Evolutionary conservation across 2,113 vertebrate species (phyloP).

Genomic region (Macquaria ambigua): DNA sequence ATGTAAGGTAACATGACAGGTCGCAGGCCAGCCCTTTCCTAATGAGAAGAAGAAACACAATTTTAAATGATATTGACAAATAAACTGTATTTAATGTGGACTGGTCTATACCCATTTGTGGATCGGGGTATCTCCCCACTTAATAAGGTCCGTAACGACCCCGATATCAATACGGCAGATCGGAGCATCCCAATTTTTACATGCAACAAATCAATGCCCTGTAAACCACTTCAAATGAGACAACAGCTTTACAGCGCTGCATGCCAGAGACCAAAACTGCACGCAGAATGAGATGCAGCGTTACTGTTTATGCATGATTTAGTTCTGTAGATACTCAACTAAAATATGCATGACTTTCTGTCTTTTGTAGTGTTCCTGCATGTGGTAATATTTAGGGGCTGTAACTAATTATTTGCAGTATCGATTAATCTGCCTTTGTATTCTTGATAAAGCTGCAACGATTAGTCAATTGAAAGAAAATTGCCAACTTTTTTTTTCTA

Average conservation of each 20-base stretch:
- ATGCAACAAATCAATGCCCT: not conserved
- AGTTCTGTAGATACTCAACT: not conserved
- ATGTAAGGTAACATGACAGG: not conserved
- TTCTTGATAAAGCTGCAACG: not conserved
- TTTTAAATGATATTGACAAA: not conserved
- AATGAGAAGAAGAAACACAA: not conserved
- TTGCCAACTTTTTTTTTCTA: too few species aligned
- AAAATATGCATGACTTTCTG: too few species aligned
- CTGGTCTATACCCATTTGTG: not conserved
- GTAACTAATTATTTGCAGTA: not conserved
- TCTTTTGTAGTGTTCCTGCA: not conserved
- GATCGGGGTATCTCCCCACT: not conserved
- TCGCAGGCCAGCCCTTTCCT: not conserved
- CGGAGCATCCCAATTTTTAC: not conserved
- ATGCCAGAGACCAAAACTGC: not conserved
- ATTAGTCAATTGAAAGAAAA: too few species aligned
- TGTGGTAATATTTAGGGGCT: not conserved
- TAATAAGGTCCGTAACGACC: not conserved
- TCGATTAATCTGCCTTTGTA: not conserved
- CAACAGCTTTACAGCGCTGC: not conserved
- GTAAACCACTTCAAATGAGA: not conserved
- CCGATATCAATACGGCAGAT: not conserved
- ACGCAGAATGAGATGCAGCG: not conserved
- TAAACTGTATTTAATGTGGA: not conserved
- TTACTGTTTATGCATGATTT: not conserved